These are phyloP conservation scores for Melieria picta DNA, from an alignment of 2,888 invertebrate species.

Conservation along the genomic window DNA sequence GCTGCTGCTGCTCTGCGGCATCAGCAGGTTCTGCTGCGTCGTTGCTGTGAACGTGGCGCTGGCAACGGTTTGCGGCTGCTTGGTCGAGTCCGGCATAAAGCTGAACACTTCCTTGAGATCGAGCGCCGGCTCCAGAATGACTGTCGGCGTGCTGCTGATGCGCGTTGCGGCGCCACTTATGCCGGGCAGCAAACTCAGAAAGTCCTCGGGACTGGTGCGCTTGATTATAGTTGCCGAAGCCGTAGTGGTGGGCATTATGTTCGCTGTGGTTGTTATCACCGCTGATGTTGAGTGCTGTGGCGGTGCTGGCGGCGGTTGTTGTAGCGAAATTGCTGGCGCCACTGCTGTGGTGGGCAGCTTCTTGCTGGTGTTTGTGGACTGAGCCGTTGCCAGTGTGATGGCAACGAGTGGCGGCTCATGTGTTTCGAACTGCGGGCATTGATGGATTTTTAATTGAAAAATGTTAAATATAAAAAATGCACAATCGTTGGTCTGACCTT, in stretches of 20 bases:
- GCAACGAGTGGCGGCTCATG: neutral
- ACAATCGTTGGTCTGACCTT: slow-evolving; percentile 36
- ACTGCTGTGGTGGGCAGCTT: slow-evolving; percentile 20
- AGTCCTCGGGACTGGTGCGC: slow-evolving; percentile 21
- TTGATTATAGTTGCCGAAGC: slow-evolving; percentile 24
- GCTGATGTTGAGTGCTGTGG: neutral
- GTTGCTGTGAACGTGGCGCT: slow-evolving; percentile 2
- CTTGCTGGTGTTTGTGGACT: neutral
- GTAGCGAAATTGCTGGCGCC: slow-evolving; percentile 23
- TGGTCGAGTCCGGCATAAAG: slow-evolving; percentile 10
- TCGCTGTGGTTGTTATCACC: slow-evolving; percentile 16
- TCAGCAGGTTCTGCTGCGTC: neutral
- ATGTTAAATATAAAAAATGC: neutral
- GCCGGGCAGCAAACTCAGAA: slow-evolving; percentile 23
- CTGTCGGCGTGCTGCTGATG: slow-evolving; percentile 22
- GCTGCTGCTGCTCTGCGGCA: slow-evolving; percentile 1
- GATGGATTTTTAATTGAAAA: neutral
- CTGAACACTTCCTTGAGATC: slow-evolving; percentile 15
- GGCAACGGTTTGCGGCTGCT: slow-evolving; percentile 10
- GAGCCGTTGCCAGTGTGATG: neutral
- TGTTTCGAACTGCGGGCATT: neutral
- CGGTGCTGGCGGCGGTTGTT: slow-evolving; percentile 14
- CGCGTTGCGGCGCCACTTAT: slow-evolving; percentile 4
- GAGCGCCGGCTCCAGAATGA: slow-evolving; percentile 11
- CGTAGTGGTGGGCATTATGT: neutral